These are phyloP conservation scores for Phaonia tiefii DNA, from an alignment of 2,888 invertebrate genomes.

Conservation along the genomic window DNA sequence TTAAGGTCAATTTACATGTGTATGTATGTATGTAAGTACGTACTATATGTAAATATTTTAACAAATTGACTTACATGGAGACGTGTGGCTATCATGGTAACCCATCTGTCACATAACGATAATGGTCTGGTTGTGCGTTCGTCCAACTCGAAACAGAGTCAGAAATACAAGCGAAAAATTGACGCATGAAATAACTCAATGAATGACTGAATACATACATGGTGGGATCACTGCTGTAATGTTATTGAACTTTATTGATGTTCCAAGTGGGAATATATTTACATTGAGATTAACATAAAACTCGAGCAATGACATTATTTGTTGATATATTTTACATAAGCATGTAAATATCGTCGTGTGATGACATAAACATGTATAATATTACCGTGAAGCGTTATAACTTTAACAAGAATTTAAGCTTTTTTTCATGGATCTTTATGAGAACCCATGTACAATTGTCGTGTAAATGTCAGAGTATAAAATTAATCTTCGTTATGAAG, in stretches of 20 bases:
- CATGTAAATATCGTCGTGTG: too few species aligned
- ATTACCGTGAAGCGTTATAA: not conserved
- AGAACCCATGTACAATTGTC: not conserved
- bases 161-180: too few species aligned
- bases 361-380: not conserved
- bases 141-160: not conserved
- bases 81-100: conserved; percentile 40
- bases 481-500: conserved; percentile 24
- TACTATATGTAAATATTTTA: not conserved
- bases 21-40: too few species aligned
- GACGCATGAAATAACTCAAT: not conserved
- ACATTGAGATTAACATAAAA: conserved; percentile 44
- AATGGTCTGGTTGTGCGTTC: too few species aligned
- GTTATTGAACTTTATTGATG: conserved; percentile 57
- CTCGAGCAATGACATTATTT: conserved; percentile 26
- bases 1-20: conserved; percentile 54
- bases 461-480: conserved; percentile 21
- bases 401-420: conserved; percentile 7
- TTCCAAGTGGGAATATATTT: conserved; percentile 40
- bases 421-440: not conserved
- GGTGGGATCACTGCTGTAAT: conserved; percentile 17
- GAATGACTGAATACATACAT: conserved; percentile 38
- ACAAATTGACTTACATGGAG: not conserved
- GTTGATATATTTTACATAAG: not conserved
- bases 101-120: conserved; percentile 10